These are phyloP conservation scores for Ellobius talpinus DNA, from an alignment of 2,113 vertebrate genomes.

Conservation along the genomic window DNA sequence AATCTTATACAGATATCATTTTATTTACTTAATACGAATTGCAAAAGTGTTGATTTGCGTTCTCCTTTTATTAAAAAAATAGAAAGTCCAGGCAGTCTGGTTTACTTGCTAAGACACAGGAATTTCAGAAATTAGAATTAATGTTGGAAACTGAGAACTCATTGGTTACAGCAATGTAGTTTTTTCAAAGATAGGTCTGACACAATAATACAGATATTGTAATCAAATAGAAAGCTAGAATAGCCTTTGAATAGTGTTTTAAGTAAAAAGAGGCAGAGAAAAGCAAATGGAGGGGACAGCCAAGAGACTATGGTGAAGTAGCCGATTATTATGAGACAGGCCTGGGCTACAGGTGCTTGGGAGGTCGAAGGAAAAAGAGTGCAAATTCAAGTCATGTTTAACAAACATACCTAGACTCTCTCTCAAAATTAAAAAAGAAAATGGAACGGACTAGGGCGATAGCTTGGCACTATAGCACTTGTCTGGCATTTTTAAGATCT, in stretches of 20 bases:
- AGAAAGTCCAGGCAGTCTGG: not conserved
- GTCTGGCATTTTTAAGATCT: not conserved
- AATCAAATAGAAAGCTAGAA: not conserved
- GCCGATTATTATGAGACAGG: not conserved
- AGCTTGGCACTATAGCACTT: not conserved
- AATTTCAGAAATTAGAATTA: slow-evolving; percentile 27
- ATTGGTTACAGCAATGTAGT: not conserved
- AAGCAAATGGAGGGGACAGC: not conserved
- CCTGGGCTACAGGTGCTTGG: not conserved
- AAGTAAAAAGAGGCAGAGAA: not conserved
- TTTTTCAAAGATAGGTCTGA: not conserved
- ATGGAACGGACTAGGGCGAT: no score
- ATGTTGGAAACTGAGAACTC: not conserved
- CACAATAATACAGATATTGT: not conserved
- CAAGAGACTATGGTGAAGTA: not conserved
- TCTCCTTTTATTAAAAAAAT: not conserved
- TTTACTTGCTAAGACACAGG: not conserved
- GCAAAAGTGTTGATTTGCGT: not conserved
- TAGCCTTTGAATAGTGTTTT: not conserved
- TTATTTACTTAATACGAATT: slow-evolving; percentile 1
- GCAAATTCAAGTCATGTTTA: not conserved
- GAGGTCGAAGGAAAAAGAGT: not conserved
- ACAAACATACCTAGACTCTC: not conserved
- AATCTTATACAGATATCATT: not conserved
- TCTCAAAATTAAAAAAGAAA: not conserved